Conservation (phyloP, 2,888 invertebrate genomes). For the Saturnia pavonia region DNA sequence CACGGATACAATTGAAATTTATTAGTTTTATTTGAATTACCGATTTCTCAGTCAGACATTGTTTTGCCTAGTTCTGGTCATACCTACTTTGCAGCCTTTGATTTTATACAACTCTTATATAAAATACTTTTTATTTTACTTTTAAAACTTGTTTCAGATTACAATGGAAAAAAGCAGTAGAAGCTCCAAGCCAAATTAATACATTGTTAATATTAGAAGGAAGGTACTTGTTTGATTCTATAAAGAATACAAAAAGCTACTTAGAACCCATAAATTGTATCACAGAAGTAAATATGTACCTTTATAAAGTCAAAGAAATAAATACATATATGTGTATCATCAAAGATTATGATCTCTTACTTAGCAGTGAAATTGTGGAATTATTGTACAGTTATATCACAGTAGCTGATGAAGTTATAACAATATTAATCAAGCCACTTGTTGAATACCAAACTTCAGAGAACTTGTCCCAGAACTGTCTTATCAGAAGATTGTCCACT, state of each 20-base stretch:
- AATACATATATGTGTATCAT: conserved; percentile 60
- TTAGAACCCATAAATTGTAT: conserved; percentile 54
- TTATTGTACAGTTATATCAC: conserved; percentile 53
- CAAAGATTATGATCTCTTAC: conserved; percentile 62
- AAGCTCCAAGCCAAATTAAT: conserved; percentile 47
- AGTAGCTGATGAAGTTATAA: conserved; percentile 53
- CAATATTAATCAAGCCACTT: conserved; percentile 63
- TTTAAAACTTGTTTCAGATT: conserved; percentile 51
- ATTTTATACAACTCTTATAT: background rate
- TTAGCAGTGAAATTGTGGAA: conserved; percentile 65
- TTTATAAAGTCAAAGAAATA: conserved; percentile 50
- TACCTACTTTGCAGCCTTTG: no score
- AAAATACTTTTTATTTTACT: background rate
- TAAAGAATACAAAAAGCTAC: conserved; percentile 44
- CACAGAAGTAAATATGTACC: conserved; percentile 51
- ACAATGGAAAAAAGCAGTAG: conserved; percentile 45
- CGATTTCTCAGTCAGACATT: no score
- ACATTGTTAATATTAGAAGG: conserved; percentile 67
- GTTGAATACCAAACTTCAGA: conserved; percentile 62
- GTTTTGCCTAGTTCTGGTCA: no score
- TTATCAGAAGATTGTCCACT: conserved; percentile 58
- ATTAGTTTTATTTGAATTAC: no score
- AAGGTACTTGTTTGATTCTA: conserved; percentile 58
- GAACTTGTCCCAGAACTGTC: conserved; percentile 40
- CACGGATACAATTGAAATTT: no score